These are phyloP conservation scores for Syrista parreyssii DNA, from an alignment of 2,888 invertebrate species.

Conservation along the genomic window DNA sequence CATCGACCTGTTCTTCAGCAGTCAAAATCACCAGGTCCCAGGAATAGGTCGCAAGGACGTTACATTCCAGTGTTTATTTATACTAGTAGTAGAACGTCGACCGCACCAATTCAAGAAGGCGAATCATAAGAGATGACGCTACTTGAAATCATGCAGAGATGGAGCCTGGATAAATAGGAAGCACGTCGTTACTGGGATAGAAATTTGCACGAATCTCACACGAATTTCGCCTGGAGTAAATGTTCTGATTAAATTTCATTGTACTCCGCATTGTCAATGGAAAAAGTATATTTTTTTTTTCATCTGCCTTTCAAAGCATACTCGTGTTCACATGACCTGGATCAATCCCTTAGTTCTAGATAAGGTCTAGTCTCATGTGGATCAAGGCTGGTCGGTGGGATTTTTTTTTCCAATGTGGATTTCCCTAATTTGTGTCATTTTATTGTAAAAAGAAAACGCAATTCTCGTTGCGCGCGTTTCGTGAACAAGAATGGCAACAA, in stretches of 20 bases:
- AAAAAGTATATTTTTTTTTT: conserved; percentile 24
- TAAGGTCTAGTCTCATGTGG: neutral
- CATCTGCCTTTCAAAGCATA: conserved; percentile 1
- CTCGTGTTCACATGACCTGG: neutral
- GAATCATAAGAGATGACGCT: neutral
- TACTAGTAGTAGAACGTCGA: conserved; percentile 16
- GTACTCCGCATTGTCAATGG: conserved; percentile 16
- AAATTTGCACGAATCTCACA: too few relatives aligned
- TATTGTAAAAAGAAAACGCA: neutral
- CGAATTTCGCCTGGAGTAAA: too few relatives aligned
- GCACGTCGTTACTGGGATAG: too few relatives aligned
- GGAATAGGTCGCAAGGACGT: conserved; percentile 51
- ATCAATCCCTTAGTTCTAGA: neutral
- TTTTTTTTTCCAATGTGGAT: neutral
- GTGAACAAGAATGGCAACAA: neutral
- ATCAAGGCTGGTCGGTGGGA: neutral
- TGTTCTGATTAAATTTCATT: neutral
- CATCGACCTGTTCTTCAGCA: conserved; percentile 19
- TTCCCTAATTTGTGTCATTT: neutral
- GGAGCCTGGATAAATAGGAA: neutral
- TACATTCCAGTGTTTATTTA: conserved; percentile 49
- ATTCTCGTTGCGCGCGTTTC: neutral
- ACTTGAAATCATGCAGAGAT: neutral
- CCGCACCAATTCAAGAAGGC: neutral
- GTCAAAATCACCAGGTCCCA: conserved; percentile 46